phyloP scores from a whole-genome alignment of 2,888 invertebrate species.

The Helicoverpa assulta region DNA sequence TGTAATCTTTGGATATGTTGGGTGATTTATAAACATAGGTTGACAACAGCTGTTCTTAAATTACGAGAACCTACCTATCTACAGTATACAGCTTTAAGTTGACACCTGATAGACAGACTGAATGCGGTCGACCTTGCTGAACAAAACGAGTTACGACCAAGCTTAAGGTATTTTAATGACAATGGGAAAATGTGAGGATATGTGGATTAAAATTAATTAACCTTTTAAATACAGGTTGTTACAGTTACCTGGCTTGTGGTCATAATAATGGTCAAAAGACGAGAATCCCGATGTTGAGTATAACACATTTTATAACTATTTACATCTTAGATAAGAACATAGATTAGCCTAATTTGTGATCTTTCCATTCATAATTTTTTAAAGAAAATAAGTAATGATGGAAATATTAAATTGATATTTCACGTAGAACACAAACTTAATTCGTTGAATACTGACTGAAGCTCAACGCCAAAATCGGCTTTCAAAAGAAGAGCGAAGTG shows the following conservation, averaged over 20 bases:
- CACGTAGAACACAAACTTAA: neutral
- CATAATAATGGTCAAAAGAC: neutral
- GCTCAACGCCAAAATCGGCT: conserved; percentile 6
- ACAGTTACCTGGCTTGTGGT: neutral
- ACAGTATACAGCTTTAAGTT: conserved; percentile 19
- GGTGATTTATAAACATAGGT: neutral
- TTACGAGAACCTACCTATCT: conserved; percentile 7
- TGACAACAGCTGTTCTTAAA: conserved; percentile 24
- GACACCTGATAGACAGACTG: conserved; percentile 43
- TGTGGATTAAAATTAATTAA: conserved; percentile 42
- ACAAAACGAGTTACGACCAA: conserved; percentile 42
- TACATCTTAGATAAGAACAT: too few species aligned
- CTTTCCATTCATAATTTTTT: neutral
- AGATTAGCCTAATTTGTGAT: too few species aligned
- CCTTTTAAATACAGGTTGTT: conserved; percentile 22
- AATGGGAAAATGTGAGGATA: conserved; percentile 30
- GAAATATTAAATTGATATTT: conserved; percentile 10
- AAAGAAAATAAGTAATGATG: neutral
- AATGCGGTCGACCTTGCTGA: conserved; percentile 51
- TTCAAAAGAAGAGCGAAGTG: conserved; percentile 20
- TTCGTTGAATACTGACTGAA: conserved; percentile 11
- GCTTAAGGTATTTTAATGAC: conserved; percentile 49
- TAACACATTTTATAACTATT: too few species aligned
- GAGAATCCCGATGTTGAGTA: neutral
- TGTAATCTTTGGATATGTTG: neutral